These are phyloP conservation scores for Ophonus ardosiacus DNA, from an alignment of 2,888 invertebrate species.

Conservation along the genomic window DNA sequence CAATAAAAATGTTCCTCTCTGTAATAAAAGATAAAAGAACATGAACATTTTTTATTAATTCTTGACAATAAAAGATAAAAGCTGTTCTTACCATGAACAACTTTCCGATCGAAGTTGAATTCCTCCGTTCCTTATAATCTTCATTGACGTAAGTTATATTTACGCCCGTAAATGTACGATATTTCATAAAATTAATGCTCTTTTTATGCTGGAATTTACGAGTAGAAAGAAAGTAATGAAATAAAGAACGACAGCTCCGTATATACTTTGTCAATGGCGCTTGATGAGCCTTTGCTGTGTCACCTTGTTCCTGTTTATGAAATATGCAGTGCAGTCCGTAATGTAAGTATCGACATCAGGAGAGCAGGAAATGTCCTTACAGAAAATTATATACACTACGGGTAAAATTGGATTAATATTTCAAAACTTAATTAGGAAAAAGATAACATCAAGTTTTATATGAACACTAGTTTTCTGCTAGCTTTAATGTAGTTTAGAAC, in stretches of 20 bases:
- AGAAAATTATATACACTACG: conserved; percentile 23
- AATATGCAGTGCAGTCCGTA: conserved; percentile 15
- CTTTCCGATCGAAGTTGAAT: not conserved
- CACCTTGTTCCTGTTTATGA: conserved; percentile 11
- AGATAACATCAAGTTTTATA: conserved; percentile 14
- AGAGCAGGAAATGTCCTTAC: not conserved
- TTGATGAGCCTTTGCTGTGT: conserved; percentile 12
- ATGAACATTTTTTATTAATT: not conserved
- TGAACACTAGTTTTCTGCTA: too few species aligned
- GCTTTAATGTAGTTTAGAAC: too few species aligned
- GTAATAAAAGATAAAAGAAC: not conserved
- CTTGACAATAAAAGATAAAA: not conserved
- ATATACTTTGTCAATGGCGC: conserved; percentile 32
- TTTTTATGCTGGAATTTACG: conserved; percentile 46
- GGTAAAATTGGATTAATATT: conserved; percentile 26
- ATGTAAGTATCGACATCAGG: conserved; percentile 11
- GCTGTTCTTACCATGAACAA: not conserved
- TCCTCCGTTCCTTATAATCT: conserved; percentile 34
- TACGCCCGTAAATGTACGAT: conserved; percentile 41
- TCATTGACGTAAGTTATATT: conserved; percentile 34
- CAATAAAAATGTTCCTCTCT: not conserved
- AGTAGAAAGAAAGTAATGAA: conserved; percentile 50
- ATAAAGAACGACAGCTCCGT: conserved; percentile 43
- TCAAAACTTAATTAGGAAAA: conserved; percentile 10
- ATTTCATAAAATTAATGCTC: conserved; percentile 57